Conservation (phyloP, 92 coral and sea anemone species). For the Epizoanthus ramosus region DNA sequence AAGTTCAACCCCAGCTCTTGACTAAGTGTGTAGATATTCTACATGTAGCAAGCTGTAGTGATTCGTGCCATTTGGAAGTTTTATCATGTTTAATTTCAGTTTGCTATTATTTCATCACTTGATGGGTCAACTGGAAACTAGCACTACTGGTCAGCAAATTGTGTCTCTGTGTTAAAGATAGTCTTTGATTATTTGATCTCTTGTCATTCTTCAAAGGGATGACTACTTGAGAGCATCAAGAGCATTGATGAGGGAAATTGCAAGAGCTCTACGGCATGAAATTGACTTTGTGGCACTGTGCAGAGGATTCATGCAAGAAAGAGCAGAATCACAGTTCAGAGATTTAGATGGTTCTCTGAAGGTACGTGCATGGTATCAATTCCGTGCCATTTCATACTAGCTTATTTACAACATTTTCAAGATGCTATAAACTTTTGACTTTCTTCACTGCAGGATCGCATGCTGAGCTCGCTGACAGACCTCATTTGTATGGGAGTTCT, state of each 20-base stretch:
- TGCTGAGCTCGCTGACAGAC: constrained; percentile 86
- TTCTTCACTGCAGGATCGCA: constrained; percentile 74
- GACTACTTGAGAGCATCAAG: constrained; percentile 96
- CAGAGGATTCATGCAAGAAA: constrained; percentile 95
- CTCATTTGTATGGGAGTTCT: constrained; percentile 84
- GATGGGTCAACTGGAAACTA: neutral
- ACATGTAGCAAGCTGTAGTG: too few relatives aligned
- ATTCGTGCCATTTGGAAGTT: too few relatives aligned
- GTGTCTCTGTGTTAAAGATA: neutral
- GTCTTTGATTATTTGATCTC: neutral
- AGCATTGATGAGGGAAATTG: constrained; percentile 88
- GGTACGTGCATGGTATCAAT: constrained; percentile 46
- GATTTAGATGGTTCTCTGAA: constrained; percentile 83
- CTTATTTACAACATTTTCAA: too few relatives aligned
- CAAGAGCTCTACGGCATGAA: constrained; percentile 89
- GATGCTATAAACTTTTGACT: neutral
- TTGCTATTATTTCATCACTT: too few relatives aligned
- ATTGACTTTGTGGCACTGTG: constrained; percentile 92
- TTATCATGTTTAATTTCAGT: too few relatives aligned
- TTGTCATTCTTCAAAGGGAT: constrained; percentile 59
- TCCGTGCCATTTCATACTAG: neutral
- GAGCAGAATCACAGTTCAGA: constrained; percentile 86
- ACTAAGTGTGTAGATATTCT: too few relatives aligned
- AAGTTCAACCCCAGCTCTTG: too few relatives aligned
- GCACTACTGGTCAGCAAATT: neutral